Conservation (phyloP, 2,113 vertebrate genomes). For the Columbina picui region DNA sequence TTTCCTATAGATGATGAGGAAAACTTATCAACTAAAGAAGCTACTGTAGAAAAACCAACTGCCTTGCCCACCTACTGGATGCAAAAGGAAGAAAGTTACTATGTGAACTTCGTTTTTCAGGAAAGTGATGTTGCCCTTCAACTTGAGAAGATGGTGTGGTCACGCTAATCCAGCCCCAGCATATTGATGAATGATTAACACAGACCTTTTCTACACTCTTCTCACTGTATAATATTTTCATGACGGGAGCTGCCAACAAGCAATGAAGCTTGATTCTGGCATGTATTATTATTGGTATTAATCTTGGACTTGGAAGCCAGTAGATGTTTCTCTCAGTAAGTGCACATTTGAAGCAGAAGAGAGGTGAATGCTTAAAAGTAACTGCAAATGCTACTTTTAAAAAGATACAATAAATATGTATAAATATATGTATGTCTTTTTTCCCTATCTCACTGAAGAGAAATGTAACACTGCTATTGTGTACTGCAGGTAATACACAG, state of each 20-base stretch:
- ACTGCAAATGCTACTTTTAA: constrained; percentile 58
- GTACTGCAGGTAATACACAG: neutral
- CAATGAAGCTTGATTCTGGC: constrained; percentile 61
- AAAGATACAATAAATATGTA: constrained; percentile 60
- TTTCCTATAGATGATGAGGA: neutral
- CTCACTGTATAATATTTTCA: constrained; percentile 46
- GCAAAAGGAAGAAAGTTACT: neutral
- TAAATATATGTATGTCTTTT: constrained; percentile 67
- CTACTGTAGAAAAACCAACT: constrained; percentile 30
- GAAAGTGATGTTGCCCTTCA: neutral
- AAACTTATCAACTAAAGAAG: neutral
- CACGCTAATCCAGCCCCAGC: neutral
- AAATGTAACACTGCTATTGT: neutral
- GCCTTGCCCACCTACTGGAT: constrained; percentile 25
- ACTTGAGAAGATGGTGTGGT: neutral
- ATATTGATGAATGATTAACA: constrained; percentile 25
- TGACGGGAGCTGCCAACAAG: constrained; percentile 61
- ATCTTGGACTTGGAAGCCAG: constrained; percentile 73
- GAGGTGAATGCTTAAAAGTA: constrained; percentile 59
- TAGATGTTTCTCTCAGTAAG: constrained; percentile 52
- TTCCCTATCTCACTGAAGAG: constrained; percentile 35
- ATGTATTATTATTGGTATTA: constrained; percentile 56
- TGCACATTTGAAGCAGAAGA: constrained; percentile 66
- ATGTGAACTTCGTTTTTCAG: constrained; percentile 9
- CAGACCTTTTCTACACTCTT: constrained; percentile 57